These are phyloP conservation scores for Trachelus tabidus DNA, from an alignment of 2,888 invertebrate species.

Conservation along the genomic window DNA sequence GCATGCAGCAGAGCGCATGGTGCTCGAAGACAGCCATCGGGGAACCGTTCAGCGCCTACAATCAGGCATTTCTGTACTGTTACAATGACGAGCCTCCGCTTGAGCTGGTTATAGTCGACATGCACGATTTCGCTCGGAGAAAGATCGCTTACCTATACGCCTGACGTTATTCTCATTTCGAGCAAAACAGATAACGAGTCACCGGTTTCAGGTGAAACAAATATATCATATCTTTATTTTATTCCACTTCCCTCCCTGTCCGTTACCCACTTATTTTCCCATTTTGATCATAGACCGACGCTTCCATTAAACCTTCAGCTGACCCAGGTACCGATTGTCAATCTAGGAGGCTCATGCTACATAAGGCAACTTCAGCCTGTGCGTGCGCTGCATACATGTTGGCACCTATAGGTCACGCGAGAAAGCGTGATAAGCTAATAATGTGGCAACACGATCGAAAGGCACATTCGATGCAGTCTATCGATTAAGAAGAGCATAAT, in stretches of 20 bases:
- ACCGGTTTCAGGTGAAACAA: neutral
- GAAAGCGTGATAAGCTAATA: neutral
- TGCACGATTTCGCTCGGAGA: neutral
- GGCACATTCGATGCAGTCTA: neutral
- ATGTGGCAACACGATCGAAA: neutral
- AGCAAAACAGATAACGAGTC: neutral
- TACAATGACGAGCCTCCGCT: conserved; percentile 9
- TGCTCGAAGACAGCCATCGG: conserved; percentile 25
- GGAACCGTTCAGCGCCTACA: conserved; percentile 36
- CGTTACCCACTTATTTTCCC: neutral
- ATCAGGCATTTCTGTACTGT: conserved; percentile 35
- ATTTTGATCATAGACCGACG: neutral
- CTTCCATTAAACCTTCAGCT: neutral
- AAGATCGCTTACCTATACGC: neutral
- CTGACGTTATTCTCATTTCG: neutral
- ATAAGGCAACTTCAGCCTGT: neutral
- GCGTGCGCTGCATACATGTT: neutral
- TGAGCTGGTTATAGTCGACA: neutral
- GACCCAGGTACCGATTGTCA: neutral
- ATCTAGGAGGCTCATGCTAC: neutral
- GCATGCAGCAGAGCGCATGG: conserved; percentile 31
- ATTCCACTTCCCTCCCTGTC: neutral
- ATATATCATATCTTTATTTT: neutral
- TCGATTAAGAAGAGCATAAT: neutral
- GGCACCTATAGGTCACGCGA: neutral